Evolutionary conservation across 2,888 invertebrate species (phyloP).

Genomic region (Archips xylosteana): DNA sequence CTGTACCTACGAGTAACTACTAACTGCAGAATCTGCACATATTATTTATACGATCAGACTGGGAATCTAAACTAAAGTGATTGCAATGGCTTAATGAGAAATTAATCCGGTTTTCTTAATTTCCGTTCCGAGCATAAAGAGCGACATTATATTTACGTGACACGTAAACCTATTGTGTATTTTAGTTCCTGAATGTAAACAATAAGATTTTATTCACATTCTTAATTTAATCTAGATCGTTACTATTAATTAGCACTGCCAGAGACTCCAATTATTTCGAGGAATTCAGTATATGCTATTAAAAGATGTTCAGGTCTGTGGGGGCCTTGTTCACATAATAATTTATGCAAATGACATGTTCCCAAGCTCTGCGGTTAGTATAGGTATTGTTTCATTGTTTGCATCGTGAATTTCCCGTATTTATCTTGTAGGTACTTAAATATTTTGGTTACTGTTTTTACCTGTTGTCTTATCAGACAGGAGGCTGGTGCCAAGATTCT

Average conservation of each 20-base stretch:
- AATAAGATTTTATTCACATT: conserved; percentile 55
- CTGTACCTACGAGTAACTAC: no score
- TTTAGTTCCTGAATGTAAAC: conserved; percentile 55
- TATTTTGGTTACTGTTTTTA: conserved; percentile 31
- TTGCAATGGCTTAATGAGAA: conserved; percentile 7
- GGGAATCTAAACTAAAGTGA: conserved; percentile 11
- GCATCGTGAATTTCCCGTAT: conserved; percentile 53
- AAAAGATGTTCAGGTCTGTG: conserved; percentile 51
- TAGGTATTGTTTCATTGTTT: conserved; percentile 56
- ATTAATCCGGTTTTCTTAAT: conserved; percentile 4
- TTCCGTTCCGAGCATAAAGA: conserved; percentile 48
- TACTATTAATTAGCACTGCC: conserved; percentile 51
- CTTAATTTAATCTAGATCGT: conserved; percentile 60
- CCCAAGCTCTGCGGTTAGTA: conserved; percentile 55
- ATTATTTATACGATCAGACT: not conserved
- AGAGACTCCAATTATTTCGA: conserved; percentile 54
- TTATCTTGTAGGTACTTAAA: conserved; percentile 26
- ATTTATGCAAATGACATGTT: conserved; percentile 57
- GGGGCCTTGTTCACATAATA: conserved; percentile 61
- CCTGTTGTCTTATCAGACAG: conserved; percentile 17
- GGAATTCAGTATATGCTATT: conserved; percentile 55
- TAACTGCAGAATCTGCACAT: no score
- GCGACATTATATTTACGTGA: conserved; percentile 55
- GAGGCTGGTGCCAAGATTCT: not conserved
- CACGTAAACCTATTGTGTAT: conserved; percentile 59